These are phyloP conservation scores for Indri indri DNA, from an alignment of 2,113 vertebrate genomes.

Conservation along the genomic window DNA sequence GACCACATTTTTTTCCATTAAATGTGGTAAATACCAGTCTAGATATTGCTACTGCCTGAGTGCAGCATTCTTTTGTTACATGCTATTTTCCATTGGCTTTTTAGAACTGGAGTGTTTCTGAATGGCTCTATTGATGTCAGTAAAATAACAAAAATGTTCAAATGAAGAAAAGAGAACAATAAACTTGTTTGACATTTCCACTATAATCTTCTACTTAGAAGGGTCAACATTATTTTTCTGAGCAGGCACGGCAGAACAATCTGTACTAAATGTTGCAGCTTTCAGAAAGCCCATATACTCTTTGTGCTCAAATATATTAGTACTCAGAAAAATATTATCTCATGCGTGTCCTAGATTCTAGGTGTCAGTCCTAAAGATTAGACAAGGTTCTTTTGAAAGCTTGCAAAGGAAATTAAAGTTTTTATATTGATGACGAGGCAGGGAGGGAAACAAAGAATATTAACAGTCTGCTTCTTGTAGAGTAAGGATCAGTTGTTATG, in stretches of 20 bases:
- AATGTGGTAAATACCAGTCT: not conserved
- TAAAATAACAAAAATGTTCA: conserved; percentile 62
- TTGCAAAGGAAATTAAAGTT: conserved; percentile 44
- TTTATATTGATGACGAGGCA: not conserved
- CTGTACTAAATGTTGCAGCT: conserved; percentile 25
- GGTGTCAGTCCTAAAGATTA: not conserved
- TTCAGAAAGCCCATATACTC: not conserved
- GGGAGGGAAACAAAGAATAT: not conserved
- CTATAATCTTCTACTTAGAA: conserved; percentile 35
- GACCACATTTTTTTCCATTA: not conserved
- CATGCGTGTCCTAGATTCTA: not conserved
- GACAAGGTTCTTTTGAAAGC: not conserved
- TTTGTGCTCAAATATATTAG: conserved; percentile 12
- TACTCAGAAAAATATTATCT: conserved; percentile 10
- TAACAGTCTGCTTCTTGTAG: not conserved
- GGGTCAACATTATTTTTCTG: conserved; percentile 32
- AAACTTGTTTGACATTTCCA: conserved; percentile 35
- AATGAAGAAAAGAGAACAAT: conserved; percentile 35
- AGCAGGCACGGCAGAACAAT: not conserved
- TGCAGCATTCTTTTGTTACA: conserved; percentile 15
- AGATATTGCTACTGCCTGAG: not conserved
- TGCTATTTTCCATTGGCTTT: conserved; percentile 17
- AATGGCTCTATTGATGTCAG: conserved; percentile 23
- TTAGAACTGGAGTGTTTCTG: conserved; percentile 26
- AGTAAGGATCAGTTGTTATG: not conserved